Conservation (phyloP, 2,797 vertebrate genomes). For the Anniella stebbinsi region DNA sequence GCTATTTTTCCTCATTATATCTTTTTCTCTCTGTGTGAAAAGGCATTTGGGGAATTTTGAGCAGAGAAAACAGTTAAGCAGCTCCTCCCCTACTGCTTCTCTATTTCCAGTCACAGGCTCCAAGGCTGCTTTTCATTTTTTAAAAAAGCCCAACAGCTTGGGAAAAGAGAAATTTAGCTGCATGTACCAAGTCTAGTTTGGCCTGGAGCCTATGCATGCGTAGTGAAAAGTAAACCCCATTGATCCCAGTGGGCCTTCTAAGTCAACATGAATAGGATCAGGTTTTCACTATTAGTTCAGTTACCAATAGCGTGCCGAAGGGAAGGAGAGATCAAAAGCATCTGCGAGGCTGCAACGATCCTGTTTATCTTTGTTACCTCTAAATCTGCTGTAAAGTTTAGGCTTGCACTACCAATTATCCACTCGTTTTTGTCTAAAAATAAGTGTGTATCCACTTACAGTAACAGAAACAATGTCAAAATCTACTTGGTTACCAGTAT, state of each 20-base stretch:
- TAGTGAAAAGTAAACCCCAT: background rate
- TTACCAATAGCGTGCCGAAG: background rate
- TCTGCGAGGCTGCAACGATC: background rate
- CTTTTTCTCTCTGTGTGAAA: background rate
- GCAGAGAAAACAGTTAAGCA: background rate
- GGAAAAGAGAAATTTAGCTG: background rate
- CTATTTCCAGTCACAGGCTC: background rate
- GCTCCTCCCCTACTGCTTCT: background rate
- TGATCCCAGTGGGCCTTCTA: background rate
- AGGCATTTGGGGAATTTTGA: background rate
- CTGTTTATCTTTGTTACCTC: background rate
- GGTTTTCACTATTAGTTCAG: background rate
- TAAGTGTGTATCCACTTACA: background rate
- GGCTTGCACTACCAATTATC: background rate
- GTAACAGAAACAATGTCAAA: background rate
- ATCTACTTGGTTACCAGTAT: background rate
- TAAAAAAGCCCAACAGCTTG: background rate
- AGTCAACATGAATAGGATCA: background rate
- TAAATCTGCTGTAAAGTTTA: background rate
- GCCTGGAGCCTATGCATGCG: background rate
- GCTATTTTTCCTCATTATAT: background rate
- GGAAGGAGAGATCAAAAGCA: background rate
- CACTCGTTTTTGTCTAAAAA: background rate
- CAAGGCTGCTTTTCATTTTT: background rate
- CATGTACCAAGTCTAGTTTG: background rate